Conservation (phyloP, 2,797 vertebrate species). For the Amblyraja radiata region DNA sequence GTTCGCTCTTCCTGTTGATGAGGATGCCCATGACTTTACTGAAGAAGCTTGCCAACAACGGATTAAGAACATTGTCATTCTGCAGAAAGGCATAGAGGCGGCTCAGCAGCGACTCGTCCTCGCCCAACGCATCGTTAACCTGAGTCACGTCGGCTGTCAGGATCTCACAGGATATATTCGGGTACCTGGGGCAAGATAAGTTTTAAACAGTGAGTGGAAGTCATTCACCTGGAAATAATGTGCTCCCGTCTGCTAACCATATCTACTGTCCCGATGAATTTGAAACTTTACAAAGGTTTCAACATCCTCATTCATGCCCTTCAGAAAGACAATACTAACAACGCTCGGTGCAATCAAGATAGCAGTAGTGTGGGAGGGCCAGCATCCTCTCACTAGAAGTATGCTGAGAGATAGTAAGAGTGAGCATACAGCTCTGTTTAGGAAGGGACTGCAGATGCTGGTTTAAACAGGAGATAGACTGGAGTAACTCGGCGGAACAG, state of each 20-base stretch:
- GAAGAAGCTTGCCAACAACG: constrained; percentile 59
- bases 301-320: background rate
- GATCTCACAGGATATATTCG: constrained; percentile 60
- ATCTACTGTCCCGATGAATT: background rate
- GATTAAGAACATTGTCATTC: constrained; percentile 50
- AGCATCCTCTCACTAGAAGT: background rate
- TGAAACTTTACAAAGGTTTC: background rate
- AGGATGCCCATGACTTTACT: constrained; percentile 63
- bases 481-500: too few species aligned
- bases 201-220: background rate
- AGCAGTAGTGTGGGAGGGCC: background rate
- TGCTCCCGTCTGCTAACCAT: too few species aligned
- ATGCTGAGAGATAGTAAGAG: background rate
- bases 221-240: background rate
- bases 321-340: background rate
- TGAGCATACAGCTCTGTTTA: too few species aligned
- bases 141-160: constrained; percentile 58
- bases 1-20: constrained; percentile 59
- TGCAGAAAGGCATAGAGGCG: constrained; percentile 58
- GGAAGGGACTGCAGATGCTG: too few species aligned
- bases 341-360: background rate
- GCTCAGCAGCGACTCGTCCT: constrained; percentile 54
- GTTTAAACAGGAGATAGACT: too few species aligned
- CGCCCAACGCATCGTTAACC: constrained; percentile 56
- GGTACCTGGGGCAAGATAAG: constrained; percentile 49